These are phyloP conservation scores for Emydura subglobosa DNA, from an alignment of 2,113 vertebrate genomes.

Conservation along the genomic window DNA sequence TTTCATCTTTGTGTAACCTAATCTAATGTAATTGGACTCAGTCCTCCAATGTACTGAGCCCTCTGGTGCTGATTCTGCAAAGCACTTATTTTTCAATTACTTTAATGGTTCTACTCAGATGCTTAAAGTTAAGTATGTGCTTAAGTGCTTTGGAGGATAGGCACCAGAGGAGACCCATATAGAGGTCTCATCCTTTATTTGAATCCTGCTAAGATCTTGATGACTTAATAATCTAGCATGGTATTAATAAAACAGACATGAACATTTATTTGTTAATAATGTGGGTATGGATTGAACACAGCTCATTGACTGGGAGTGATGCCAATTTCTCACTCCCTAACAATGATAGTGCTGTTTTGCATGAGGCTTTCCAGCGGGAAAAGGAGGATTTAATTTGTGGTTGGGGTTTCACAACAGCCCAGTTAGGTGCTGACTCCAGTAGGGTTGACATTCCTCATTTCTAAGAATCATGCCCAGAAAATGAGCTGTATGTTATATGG, in stretches of 20 bases:
- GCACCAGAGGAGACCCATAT: background rate
- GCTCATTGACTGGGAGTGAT: background rate
- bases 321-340: background rate
- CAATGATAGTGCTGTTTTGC: background rate
- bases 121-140: background rate
- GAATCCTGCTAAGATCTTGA: background rate
- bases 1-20: background rate
- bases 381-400: background rate
- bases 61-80: background rate
- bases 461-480: background rate
- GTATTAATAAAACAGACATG: background rate
- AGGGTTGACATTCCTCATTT: background rate
- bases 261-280: background rate
- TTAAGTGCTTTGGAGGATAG: background rate
- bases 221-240: background rate
- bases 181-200: background rate
- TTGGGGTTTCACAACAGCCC: background rate
- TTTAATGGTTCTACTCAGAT: background rate
- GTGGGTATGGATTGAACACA: background rate
- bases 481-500: rapidly evolving
- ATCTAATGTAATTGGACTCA: background rate
- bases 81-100: rapidly evolving
- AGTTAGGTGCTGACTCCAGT: background rate
- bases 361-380: background rate
- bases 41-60: background rate